Percentiles rank a stretch among this genome's conserved stretches.
These are phyloP conservation scores for Apodemia hepburni DNA, from an alignment of 2,888 invertebrate genomes.

Conservation along the genomic window DNA sequence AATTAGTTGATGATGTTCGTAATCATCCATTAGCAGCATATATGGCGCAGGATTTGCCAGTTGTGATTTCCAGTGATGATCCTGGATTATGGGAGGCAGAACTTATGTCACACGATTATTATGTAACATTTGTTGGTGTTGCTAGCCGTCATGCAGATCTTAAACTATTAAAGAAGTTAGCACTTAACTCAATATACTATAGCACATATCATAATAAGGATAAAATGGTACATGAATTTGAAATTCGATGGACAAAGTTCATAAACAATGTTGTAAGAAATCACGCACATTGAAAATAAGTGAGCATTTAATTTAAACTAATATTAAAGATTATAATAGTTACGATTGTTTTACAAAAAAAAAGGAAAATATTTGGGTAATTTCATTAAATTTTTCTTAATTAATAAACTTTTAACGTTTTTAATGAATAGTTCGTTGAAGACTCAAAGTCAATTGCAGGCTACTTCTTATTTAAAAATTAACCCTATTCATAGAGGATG, in stretches of 20 bases:
- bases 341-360: no score
- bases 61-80: constrained; percentile 89
- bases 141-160: constrained; percentile 85
- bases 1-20: constrained; percentile 84
- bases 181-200: constrained; percentile 86
- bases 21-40: constrained; percentile 87
- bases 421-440: no score
- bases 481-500: no score
- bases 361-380: no score
- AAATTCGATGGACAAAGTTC: constrained; percentile 63
- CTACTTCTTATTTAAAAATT: no score
- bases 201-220: constrained; percentile 78
- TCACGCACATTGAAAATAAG: neutral
- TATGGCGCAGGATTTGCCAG: constrained; percentile 83
- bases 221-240: constrained; percentile 55
- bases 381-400: no score
- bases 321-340: no score
- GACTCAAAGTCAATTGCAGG: no score
- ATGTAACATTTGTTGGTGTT: constrained; percentile 88
- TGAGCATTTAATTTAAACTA: neutral
- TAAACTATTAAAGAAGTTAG: constrained; percentile 85
- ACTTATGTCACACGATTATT: constrained; percentile 86
- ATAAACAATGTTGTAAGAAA: constrained; percentile 38
- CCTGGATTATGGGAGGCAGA: constrained; percentile 88
- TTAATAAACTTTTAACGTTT: no score